phyloP scores from a whole-genome alignment of 2,888 invertebrate species.

The Gastrophysa polygoni region DNA sequence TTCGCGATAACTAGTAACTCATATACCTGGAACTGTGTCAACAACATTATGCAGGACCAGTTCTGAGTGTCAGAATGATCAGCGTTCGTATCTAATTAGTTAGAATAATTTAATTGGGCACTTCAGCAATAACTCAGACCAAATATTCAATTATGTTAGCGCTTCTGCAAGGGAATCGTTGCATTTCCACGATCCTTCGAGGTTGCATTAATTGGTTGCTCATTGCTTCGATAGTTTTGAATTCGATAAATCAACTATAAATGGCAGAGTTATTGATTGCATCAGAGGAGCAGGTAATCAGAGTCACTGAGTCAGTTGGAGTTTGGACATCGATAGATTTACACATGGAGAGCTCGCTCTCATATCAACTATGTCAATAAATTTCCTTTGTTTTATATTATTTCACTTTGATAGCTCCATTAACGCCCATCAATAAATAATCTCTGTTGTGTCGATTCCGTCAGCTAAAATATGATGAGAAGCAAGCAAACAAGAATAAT shows the following conservation, averaged over 20 bases:
- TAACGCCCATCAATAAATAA: too few relatives aligned
- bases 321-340: too few relatives aligned
- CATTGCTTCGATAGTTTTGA: conserved; percentile 4
- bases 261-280: background rate
- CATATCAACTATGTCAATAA: too few relatives aligned
- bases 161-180: conserved; percentile 11
- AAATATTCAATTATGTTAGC: conserved; percentile 11
- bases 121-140: conserved; percentile 8
- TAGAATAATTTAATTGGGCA: conserved; percentile 13
- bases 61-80: background rate
- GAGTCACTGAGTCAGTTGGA: too few relatives aligned
- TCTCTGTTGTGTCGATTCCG: too few relatives aligned
- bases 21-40: too few relatives aligned
- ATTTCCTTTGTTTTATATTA: too few relatives aligned
- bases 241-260: background rate
- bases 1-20: background rate
- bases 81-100: background rate
- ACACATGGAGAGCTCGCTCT: too few relatives aligned
- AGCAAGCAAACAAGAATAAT: too few relatives aligned
- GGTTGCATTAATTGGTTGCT: background rate
- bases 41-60: background rate
- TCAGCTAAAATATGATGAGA: too few relatives aligned
- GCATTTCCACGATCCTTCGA: conserved; percentile 3
- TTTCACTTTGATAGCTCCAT: too few relatives aligned
- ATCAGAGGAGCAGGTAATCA: background rate